phyloP scores from a whole-genome alignment of 2,797 vertebrate species.

The Heliangelus exortis region DNA sequence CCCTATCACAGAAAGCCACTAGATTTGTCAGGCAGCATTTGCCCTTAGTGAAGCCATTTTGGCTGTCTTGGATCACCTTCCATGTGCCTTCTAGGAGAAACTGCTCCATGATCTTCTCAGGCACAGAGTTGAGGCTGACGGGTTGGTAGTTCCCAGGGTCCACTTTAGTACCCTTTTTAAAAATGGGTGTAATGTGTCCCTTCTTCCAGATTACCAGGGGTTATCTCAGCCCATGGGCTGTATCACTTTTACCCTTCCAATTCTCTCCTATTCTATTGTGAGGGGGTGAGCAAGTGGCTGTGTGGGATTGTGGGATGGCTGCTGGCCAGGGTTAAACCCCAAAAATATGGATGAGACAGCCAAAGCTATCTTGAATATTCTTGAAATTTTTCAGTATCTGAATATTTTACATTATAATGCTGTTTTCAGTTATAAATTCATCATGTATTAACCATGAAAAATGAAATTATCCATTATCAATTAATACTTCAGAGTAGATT shows the following conservation, averaged over 20 bases:
- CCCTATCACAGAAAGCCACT: too few relatives aligned
- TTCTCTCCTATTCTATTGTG: neutral
- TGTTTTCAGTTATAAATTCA: neutral
- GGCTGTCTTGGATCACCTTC: too few relatives aligned
- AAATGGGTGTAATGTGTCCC: too few relatives aligned
- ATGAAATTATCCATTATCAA: accelerated
- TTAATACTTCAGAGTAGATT: neutral
- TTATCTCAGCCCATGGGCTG: neutral
- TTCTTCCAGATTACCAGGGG: too few relatives aligned
- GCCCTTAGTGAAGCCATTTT: too few relatives aligned
- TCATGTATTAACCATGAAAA: neutral
- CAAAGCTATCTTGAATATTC: neutral
- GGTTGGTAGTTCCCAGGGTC: too few relatives aligned
- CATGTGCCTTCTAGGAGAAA: too few relatives aligned
- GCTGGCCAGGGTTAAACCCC: neutral
- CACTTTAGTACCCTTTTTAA: too few relatives aligned
- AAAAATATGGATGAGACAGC: neutral
- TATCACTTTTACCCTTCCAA: neutral
- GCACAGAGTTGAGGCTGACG: too few relatives aligned
- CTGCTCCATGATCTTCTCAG: too few relatives aligned
- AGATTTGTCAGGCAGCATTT: too few relatives aligned
- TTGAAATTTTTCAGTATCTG: neutral
- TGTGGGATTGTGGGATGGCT: neutral
- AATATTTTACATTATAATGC: neutral
- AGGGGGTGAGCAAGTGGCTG: neutral